Percentiles rank a stretch among this genome's conserved stretches.
phyloP scores from a whole-genome alignment of 2,113 vertebrate species.

The Gorilla gorilla region DNA sequence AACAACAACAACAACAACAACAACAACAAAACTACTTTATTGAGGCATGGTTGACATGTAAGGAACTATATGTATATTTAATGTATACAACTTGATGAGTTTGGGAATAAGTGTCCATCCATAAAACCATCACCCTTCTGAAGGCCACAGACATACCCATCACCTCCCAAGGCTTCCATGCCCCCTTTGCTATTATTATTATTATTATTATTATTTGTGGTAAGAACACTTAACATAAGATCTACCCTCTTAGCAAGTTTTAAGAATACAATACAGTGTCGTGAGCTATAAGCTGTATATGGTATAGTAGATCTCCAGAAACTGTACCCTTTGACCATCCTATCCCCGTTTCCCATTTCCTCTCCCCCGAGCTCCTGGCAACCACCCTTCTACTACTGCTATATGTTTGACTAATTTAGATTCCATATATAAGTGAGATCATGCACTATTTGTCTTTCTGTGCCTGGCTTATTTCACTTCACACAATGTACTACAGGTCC shows the following conservation, averaged over 20 bases:
- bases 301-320: background rate
- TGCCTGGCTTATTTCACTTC: background rate
- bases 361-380: background rate
- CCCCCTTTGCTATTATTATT: background rate
- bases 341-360: background rate
- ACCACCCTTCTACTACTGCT: background rate
- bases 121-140: background rate
- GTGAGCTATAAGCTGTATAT: background rate
- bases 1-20: too few relatives aligned
- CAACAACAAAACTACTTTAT: background rate
- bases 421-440: background rate
- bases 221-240: background rate
- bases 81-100: background rate
- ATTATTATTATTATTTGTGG: background rate
- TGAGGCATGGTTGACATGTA: background rate
- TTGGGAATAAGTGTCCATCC: background rate
- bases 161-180: background rate
- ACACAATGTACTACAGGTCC: background rate
- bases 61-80: background rate
- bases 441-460: background rate
- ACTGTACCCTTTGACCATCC: background rate
- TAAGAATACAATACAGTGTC: background rate
- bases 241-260: background rate
- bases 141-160: background rate
- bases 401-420: background rate